Percentiles rank a stretch among this genome's conserved stretches.
These are phyloP conservation scores for Pteropus rufus DNA, from an alignment of 2,797 vertebrate genomes.

Conservation along the genomic window DNA sequence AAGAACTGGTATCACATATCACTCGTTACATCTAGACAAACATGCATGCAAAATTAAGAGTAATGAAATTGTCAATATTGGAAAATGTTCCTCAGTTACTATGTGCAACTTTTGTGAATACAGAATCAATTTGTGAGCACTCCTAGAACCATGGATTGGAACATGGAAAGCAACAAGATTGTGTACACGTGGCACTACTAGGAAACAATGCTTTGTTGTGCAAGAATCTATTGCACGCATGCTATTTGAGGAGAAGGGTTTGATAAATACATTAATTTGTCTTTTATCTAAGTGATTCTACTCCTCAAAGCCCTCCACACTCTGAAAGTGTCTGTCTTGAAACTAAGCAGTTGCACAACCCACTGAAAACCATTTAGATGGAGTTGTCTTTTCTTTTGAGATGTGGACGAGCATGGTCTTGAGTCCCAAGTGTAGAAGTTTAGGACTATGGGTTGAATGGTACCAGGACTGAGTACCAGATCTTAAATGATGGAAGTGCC, in stretches of 20 bases:
- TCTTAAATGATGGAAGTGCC: neutral
- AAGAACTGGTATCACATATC: neutral
- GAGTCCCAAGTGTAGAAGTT: neutral
- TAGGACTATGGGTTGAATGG: neutral
- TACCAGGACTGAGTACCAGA: neutral
- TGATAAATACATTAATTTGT: neutral
- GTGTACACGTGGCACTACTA: neutral
- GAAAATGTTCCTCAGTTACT: neutral
- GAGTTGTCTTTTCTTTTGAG: neutral
- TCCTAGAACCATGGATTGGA: neutral
- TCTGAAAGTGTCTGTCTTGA: neutral
- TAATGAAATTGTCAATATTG: neutral
- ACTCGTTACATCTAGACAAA: neutral
- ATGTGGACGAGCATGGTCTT: neutral
- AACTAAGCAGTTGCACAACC: neutral
- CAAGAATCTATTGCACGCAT: neutral
- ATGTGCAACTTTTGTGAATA: neutral
- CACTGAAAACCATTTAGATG: neutral
- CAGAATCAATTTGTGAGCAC: neutral
- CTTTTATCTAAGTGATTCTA: neutral
- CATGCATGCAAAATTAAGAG: neutral
- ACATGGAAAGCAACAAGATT: neutral
- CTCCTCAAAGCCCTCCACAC: neutral
- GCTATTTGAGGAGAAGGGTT: neutral
- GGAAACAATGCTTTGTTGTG: neutral